Evolutionary conservation across 2,113 vertebrate genomes (phyloP), one percentile per base, ranked within the genome.

Genomic region (Hydrolagus affinis): DNA sequence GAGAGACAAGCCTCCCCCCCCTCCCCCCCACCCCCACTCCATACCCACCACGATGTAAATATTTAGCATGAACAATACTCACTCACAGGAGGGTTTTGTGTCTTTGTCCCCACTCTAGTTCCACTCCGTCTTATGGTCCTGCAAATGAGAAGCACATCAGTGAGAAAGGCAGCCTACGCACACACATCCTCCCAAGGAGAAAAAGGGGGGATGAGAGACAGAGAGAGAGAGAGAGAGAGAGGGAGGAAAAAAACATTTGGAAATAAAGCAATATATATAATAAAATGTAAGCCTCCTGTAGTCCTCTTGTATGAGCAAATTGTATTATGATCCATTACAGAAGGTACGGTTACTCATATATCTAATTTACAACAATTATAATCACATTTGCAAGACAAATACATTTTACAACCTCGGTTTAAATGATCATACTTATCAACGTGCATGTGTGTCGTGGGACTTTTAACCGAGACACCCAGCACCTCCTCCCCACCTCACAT

Each of bases 91-190:
- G 78, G 78, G 66, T 83, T 83, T n/a, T n/a, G n/a, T n/a, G 78
- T 83, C 78, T 83, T 83, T 83, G 78, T 83, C 78, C 78, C 66
- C 78, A 83, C 78, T 83, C 78, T 83, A 68, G 78, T 83, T 83
- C 60, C 78, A 83, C 78, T 68, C 78, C 66, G 78, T 83, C 78
- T 83, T 83, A 83, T 28, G 66, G 78, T 68, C 78, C 78, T 83
- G 66, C 78, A 83, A 83, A 83, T 66, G 57, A 83, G 78, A 83
- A 83, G 62, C 78, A 83, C 78, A 83, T 83, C 78, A 83, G 60
- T 83, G 78, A 83, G 78, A 83, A 44, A 66, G 78, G 78, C 62
- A 66, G 62, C 25, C 78, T 83, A 83, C 78, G 78, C 78, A 83
- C 30, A 83, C 66, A 68, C 78, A 83, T 83, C 23, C 78, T 66